Evolutionary conservation across 2,797 vertebrate species (phyloP).

Genomic region (Lepilemur septentrionalis): DNA sequence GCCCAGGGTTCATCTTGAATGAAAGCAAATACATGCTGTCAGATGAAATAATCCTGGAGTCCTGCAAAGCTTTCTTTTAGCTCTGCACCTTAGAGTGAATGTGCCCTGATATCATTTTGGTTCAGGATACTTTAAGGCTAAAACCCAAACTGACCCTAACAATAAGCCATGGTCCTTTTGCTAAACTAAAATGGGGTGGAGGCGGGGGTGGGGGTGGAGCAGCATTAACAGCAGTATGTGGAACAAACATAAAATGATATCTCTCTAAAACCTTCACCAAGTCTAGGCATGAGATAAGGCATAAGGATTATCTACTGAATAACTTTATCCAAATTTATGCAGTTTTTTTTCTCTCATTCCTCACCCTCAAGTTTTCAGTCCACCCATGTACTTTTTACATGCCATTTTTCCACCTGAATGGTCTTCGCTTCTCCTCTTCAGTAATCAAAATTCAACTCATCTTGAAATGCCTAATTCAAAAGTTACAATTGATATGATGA

Average conservation of each 20-base stretch:
- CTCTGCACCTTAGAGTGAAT: background rate
- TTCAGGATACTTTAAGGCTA: background rate
- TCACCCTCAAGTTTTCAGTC: background rate
- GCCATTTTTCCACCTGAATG: background rate
- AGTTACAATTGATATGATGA: background rate
- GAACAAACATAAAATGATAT: background rate
- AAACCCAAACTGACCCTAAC: background rate
- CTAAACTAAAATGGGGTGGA: background rate
- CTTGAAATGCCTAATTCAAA: background rate
- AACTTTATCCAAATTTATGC: background rate
- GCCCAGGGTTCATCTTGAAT: background rate
- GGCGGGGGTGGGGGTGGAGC: accelerated
- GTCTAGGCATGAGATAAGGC: background rate
- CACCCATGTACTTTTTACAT: background rate
- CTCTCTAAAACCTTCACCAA: background rate
- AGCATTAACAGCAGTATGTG: background rate
- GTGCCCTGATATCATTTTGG: background rate
- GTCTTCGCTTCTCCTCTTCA: background rate
- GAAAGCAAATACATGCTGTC: background rate
- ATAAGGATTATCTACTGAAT: background rate
- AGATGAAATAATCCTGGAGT: background rate
- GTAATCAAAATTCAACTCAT: background rate
- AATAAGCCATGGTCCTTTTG: background rate
- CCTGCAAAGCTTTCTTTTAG: background rate
- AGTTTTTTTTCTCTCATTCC: background rate